Evolutionary conservation across 2,888 invertebrate genomes (phyloP).

Genomic region (Dryobotodes eremita): DNA sequence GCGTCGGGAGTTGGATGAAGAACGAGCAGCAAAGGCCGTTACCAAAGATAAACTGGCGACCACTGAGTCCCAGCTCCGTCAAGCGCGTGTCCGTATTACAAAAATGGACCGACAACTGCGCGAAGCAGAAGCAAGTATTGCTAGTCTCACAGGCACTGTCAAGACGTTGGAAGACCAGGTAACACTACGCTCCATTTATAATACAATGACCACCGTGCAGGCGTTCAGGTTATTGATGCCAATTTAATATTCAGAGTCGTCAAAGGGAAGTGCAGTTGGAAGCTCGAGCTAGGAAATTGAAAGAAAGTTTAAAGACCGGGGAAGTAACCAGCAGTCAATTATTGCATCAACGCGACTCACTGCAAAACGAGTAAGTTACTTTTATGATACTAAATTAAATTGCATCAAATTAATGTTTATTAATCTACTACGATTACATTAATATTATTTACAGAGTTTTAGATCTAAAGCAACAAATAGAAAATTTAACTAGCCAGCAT

Average conservation of each 20-base stretch:
- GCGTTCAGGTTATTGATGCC: not conserved
- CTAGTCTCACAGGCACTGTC: slow-evolving; percentile 84
- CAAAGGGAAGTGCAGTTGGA: slow-evolving; percentile 86
- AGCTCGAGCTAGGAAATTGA: slow-evolving; percentile 86
- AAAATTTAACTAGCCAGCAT: slow-evolving; percentile 76
- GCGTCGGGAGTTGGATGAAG: slow-evolving; percentile 82
- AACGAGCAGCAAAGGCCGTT: slow-evolving; percentile 74
- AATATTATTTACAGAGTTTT: slow-evolving; percentile 73
- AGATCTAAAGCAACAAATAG: slow-evolving; percentile 82
- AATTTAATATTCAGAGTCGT: slow-evolving; percentile 77
- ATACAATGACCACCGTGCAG: not conserved
- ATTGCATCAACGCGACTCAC: slow-evolving; percentile 81
- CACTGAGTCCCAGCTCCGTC: slow-evolving; percentile 82
- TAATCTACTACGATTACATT: not conserved
- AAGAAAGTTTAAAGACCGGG: slow-evolving; percentile 86
- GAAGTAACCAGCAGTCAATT: slow-evolving; percentile 83
- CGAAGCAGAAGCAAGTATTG: slow-evolving; percentile 86
- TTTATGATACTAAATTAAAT: not conserved
- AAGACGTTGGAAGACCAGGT: slow-evolving; percentile 88
- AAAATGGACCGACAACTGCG: slow-evolving; percentile 88
- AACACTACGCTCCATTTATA: slow-evolving; percentile 18
- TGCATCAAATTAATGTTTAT: not conserved
- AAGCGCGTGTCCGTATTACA: slow-evolving; percentile 79
- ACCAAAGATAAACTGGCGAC: slow-evolving; percentile 81
- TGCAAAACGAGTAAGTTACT: slow-evolving; percentile 81